A percentile compares a stretch with the other conserved stretches of the same genome.
Evolutionary conservation across 2,113 vertebrate species (phyloP).

Genomic region (Ictalurus punctatus): DNA sequence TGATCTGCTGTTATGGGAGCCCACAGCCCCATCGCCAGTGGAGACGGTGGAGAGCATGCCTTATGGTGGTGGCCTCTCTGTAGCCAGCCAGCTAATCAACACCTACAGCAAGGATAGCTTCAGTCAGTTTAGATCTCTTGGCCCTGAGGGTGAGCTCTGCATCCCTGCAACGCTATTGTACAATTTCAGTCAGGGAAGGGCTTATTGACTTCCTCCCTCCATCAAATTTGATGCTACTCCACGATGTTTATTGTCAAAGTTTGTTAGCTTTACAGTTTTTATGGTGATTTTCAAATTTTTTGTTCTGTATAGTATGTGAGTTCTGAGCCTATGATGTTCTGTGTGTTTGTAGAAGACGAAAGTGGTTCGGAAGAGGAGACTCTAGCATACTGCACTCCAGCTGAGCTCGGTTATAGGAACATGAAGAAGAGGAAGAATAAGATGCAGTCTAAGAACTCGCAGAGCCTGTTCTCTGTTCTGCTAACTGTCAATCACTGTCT

Average conservation of each 20-base stretch:
- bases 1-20: conserved; percentile 94
- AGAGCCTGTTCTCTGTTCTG: conserved; percentile 89
- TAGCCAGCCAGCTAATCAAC: conserved; percentile 95
- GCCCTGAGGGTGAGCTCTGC: conserved; percentile 82
- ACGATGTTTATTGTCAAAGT: not conserved
- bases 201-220: not conserved
- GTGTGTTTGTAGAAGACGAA: conserved; percentile 81
- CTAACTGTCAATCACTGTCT: conserved; percentile 87
- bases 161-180: not conserved
- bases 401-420: conserved; percentile 83
- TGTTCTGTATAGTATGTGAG: not conserved
- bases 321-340: not conserved
- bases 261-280: not conserved
- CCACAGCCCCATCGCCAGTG: conserved; percentile 95
- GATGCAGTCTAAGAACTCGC: conserved; percentile 82
- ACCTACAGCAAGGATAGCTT: conserved; percentile 93
- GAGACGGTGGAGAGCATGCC: conserved; percentile 95
- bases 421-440: conserved; percentile 88
- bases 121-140: conserved; percentile 85
- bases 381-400: conserved; percentile 81
- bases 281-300: not conserved
- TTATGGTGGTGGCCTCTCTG: conserved; percentile 91
- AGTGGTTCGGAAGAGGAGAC: conserved; percentile 96
- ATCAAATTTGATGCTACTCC: not conserved
- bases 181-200: not conserved